Base-by-base conservation (phyloP, 1,140 invertebrate genomes). In the Atta cephalotes region DNA sequence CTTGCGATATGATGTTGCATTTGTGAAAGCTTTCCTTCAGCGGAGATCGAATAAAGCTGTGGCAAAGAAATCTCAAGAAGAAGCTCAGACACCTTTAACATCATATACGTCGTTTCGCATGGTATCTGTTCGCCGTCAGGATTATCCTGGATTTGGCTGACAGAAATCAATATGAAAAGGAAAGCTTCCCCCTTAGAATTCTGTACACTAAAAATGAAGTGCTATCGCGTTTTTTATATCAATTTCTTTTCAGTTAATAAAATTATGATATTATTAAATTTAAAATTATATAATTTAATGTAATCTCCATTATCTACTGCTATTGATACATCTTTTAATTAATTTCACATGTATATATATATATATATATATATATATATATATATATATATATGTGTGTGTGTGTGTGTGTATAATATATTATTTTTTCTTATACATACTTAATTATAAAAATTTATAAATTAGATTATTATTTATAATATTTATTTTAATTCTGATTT, bases 131-230 rank as follows among this genome's bases (percentile, higher is more conserved):
- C 18, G 4, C 2, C 39, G 14, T 76, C 70, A 28, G 39, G 56
- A 84, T 84, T 74, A 84, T 84, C 68, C 39, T 12, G 56, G 70
- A 84, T 76, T 84, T 84, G 18, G 9, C 56, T 35, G 70, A 84
- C 53, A n/a, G 53, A 74, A 49, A 71, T 76, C 70, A 84, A 84
- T 74, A 58, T 12, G 16, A 77, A 65, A 14, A 71, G 31, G 39
- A 31, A 72, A 84, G 6, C 14, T 49, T 14, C 49, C 49, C n/a
- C 25, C 56, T 62, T 25, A 62, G 1, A 76, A 63, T 51, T 62
- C 60, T 9, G 21, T 16, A 7, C 7, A 49, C 2, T 0, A 10
- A 65, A 66, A 53, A 39, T 16, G 2, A 70, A 71, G 7, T 10
- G 45, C 12, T 31, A 14, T 49, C 10, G 25, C 7, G 16, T 74